Base-by-base conservation (phyloP, 2,113 vertebrate genomes). In the Polypterus bichir region DNA sequence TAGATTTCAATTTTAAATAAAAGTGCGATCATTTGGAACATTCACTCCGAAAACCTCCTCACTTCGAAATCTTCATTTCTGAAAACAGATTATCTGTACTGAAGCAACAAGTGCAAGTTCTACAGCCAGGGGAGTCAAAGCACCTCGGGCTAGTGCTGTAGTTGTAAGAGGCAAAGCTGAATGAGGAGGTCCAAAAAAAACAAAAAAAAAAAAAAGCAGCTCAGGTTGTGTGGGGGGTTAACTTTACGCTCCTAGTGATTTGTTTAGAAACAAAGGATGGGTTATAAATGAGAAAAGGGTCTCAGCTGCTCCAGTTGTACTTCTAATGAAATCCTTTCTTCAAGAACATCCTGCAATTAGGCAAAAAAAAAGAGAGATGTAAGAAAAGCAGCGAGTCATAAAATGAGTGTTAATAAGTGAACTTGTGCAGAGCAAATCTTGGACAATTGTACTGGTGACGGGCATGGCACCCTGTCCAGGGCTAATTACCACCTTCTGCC, bases 281-380 rank as follows among this genome's bases (percentile, higher is more conserved):
- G 79, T 92, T 96, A 98, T 79, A 97, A 89, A 80, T 99, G 96
- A 74, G 96, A 99, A 80, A 99, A 99, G 10, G 96, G 96, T 82
- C 96, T 89, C 76, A 99, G 94, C 78, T 99, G 96, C 83, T 99
- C 96, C 88, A 99, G 89, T 85, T 99, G 96, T 63, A 98, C 94
- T 82, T 99, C 96, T 82, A 99, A 81, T 68, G 96, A 97, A 85
- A 99, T 99, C 81, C 96, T 91, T 80, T 99, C 96, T 74, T 99
- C 96, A 63, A 98, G 90, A 76, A 98, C 85, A 80, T 99, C 96
- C 96, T 98, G 76, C 7, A 80, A 27, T 27, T 27, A 27, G 83
- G 68, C 76, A 64, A 80, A 59, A 65, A 6, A 68, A 67, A 3
- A 71, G 53, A 56, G 10, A 9, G 6, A 56, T 56, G 44, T 55